Base-by-base conservation (phyloP, 2,797 vertebrate species). In the Sylvilagus floridanus region DNA sequence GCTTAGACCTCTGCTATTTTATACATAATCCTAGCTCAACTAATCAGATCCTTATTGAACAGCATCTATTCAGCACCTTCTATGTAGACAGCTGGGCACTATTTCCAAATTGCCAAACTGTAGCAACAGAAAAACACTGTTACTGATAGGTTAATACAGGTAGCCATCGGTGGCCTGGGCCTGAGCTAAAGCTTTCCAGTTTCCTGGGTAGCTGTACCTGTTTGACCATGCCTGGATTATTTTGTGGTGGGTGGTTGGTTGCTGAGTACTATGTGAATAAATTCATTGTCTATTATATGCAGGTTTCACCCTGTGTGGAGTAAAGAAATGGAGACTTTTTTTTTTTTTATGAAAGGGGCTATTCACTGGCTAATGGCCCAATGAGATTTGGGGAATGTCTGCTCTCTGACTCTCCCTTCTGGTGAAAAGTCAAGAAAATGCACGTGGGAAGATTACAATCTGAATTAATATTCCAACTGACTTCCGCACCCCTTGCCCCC, bases 241-340 rank as follows among this genome's bases (percentile, higher is more conserved):
- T 84, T 91, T 72, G 76, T 83, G 71, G 32, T 60, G 68, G 86
- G 88, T 57, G 57, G 66, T 63, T 57, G 57, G 66, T 63, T 63
- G 62, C 81, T 77, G 86, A 87, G 72, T 87, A 52, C 83, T 65
- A 52, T 93, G 96, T 95, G 93, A 97, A 97, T 97, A 96, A 97
- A 93, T 54, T 86, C 92, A 96, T 96, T 96, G 96, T 97, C 73
- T 89, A 93, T 96, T 97, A 94, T 96, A 95, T 85, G 54, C 92
- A 91, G 77, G 95, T 79, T 96, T 92, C 16, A 60, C 81, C 73
- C 73, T 90, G 69, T 90, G 50, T 89, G 92, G 54, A 93, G 84
- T 82, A 90, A 85, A 93, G 87, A 96, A 95, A 90, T 26, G 73
- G 78, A 95, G 76, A 84, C 32, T 81, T 95, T 88, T 89, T 85